A percentile compares a stretch with the other conserved stretches of the same genome.
These are phyloP conservation scores for Gambusia holbrooki DNA, from an alignment of 2,113 vertebrate species.

Conservation along the genomic window DNA sequence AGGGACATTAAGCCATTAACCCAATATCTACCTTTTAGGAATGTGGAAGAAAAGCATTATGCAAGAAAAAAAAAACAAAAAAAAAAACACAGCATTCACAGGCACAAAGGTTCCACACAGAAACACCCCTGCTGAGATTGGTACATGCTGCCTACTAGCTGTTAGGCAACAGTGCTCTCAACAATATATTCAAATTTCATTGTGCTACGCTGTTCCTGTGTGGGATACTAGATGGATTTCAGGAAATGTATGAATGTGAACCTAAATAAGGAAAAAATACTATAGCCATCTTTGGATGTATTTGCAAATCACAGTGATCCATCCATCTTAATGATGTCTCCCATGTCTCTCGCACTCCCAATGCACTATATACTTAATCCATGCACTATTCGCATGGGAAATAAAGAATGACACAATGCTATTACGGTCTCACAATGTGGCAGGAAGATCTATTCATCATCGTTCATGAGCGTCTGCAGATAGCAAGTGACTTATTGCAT, in stretches of 20 bases:
- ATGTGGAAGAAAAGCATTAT: too few species aligned
- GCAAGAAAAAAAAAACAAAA: too few species aligned
- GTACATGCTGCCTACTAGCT: too few species aligned
- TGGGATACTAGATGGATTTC: not conserved
- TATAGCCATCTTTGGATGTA: not conserved
- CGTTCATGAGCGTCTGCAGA: slow-evolving; percentile 18
- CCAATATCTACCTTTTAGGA: too few species aligned
- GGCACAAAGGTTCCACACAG: too few species aligned
- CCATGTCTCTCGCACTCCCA: slow-evolving; percentile 32
- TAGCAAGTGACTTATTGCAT: slow-evolving; percentile 21
- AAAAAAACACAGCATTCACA: too few species aligned
- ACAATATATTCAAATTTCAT: not conserved
- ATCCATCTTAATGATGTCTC: slow-evolving; percentile 32
- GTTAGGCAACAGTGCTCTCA: too few species aligned
- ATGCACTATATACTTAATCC: slow-evolving; percentile 25
- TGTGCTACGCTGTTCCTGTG: not conserved
- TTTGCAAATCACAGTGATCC: slow-evolving; percentile 17
- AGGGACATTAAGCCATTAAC: too few species aligned
- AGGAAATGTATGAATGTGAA: not conserved
- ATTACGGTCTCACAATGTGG: not conserved
- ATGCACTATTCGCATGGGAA: slow-evolving; percentile 18
- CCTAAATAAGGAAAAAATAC: not conserved
- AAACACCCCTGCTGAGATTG: too few species aligned
- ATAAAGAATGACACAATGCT: slow-evolving; percentile 13
- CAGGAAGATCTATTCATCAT: slow-evolving; percentile 11